phyloP scores from a whole-genome alignment of 2,888 invertebrate species.

The Eristalis intricaria region DNA sequence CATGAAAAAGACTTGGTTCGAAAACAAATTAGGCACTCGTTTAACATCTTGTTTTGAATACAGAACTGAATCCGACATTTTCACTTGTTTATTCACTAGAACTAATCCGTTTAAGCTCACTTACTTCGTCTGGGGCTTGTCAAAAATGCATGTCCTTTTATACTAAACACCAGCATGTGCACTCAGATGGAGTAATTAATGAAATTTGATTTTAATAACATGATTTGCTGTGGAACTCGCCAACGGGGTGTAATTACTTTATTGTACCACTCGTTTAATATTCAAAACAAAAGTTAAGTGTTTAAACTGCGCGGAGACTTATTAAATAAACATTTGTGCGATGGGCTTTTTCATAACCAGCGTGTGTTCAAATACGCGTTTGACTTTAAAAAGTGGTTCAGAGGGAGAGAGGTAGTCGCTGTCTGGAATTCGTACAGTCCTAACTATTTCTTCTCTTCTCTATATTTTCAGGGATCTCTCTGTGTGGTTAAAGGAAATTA shows the following conservation, averaged over 20 bases:
- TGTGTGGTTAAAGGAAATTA: too few relatives aligned
- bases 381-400: background rate
- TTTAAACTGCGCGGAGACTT: background rate
- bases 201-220: constrained; percentile 1
- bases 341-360: background rate
- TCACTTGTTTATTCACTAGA: background rate
- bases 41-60: constrained; percentile 73
- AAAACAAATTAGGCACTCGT: constrained; percentile 73
- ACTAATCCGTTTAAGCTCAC: background rate
- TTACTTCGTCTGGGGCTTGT: background rate
- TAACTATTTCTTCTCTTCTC: background rate
- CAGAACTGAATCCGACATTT: constrained; percentile 10
- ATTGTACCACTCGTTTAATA: background rate
- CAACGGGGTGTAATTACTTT: constrained; percentile 1
- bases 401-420: background rate
- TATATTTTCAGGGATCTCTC: too few relatives aligned
- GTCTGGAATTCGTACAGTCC: background rate
- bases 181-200: background rate
- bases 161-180: background rate
- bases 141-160: background rate
- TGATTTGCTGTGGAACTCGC: background rate
- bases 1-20: constrained; percentile 73
- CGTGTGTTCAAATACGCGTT: background rate
- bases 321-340: background rate
- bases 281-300: background rate